These are phyloP conservation scores for Aldabrachelys gigantea DNA, from an alignment of 2,113 vertebrate species.

Conservation along the genomic window DNA sequence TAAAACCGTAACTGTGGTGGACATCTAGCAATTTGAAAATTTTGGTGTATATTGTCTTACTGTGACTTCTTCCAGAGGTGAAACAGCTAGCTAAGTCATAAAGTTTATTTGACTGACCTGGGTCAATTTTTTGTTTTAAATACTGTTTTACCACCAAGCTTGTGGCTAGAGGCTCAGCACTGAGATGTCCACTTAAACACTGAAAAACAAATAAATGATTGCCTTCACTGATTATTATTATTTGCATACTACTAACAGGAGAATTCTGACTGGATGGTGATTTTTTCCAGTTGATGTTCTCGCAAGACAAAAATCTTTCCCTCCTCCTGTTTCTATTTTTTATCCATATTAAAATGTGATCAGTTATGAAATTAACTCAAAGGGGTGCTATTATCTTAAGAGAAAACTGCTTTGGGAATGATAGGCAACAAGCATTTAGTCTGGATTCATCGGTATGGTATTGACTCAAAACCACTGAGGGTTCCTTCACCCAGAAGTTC, in stretches of 20 bases:
- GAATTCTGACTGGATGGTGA: background rate
- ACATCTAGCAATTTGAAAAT: background rate
- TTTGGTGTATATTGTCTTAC: background rate
- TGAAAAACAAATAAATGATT: background rate
- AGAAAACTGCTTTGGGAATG: background rate
- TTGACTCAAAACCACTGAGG: background rate
- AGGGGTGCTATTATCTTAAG: background rate
- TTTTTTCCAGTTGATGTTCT: background rate
- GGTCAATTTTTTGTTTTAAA: background rate
- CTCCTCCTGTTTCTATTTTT: background rate
- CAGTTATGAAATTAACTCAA: background rate
- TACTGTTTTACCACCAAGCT: background rate
- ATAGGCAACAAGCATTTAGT: background rate
- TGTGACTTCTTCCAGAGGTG: background rate
- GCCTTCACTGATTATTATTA: background rate
- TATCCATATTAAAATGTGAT: fast-evolving
- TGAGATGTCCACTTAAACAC: background rate
- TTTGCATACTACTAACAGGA: background rate
- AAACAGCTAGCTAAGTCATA: background rate
- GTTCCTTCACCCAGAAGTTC: background rate
- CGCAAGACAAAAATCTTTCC: background rate
- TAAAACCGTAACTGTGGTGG: background rate
- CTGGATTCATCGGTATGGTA: background rate
- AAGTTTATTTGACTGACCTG: background rate
- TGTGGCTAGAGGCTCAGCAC: background rate